Conservation (phyloP, 2,797 vertebrate species). For the Knipowitschia caucasica region DNA sequence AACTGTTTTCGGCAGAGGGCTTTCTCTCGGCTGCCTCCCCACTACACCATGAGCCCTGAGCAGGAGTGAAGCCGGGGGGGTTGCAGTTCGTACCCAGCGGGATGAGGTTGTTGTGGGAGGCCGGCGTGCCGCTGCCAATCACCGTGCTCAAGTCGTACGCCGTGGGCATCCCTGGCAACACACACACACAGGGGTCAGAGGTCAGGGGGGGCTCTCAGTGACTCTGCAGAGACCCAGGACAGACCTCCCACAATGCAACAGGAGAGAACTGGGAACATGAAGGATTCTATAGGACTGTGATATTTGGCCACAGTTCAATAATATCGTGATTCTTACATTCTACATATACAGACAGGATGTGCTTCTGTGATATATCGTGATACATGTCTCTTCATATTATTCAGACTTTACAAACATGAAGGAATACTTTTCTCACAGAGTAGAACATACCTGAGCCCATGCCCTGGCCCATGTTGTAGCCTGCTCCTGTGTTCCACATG, state of each 20-base stretch:
- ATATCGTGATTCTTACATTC: too few relatives aligned
- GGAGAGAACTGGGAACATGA: too few relatives aligned
- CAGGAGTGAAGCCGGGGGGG: slow-evolving; percentile 7
- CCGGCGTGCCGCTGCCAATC: slow-evolving; percentile 83
- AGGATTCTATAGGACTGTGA: too few relatives aligned
- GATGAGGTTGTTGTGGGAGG: slow-evolving; percentile 94
- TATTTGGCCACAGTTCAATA: too few relatives aligned
- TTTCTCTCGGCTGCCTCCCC: slow-evolving; percentile 1
- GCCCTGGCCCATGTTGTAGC: slow-evolving; percentile 88
- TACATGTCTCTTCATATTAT: too few relatives aligned
- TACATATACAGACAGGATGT: too few relatives aligned
- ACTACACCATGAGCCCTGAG: slow-evolving; percentile 6
- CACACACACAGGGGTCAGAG: slow-evolving; percentile 14
- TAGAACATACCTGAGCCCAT: slow-evolving; percentile 84
- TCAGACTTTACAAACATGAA: too few relatives aligned
- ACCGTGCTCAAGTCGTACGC: slow-evolving; percentile 96
- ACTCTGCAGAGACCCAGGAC: too few relatives aligned
- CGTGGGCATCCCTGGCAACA: slow-evolving; percentile 84
- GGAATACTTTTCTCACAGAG: too few relatives aligned
- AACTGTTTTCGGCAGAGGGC: slow-evolving; percentile 14
- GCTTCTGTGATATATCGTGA: too few relatives aligned
- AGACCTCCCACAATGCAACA: too few relatives aligned
- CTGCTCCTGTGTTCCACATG: slow-evolving; percentile 89
- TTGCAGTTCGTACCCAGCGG: slow-evolving; percentile 82
- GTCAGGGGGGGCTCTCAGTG: too few relatives aligned